These are phyloP conservation scores for Heliconius hermathena DNA, from an alignment of 1,140 invertebrate species.

Conservation along the genomic window DNA sequence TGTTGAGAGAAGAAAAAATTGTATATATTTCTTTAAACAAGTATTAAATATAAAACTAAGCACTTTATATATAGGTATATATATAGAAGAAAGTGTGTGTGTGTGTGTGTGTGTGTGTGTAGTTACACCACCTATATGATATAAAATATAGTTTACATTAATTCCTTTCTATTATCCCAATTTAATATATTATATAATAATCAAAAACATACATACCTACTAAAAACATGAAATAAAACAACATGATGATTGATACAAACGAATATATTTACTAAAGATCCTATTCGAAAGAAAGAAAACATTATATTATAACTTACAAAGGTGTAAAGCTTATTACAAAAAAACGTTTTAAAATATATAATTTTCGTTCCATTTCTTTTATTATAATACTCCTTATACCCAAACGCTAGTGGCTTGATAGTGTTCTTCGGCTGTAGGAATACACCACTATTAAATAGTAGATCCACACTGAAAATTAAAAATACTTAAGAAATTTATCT, in stretches of 20 bases:
- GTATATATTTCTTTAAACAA: too few relatives aligned
- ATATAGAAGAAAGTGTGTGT: too few relatives aligned
- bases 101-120: too few relatives aligned
- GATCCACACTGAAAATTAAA: slow-evolving; percentile 64
- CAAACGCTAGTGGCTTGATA: neutral
- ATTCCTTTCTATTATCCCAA: neutral
- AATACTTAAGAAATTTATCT: slow-evolving; percentile 33
- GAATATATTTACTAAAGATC: slow-evolving; percentile 4
- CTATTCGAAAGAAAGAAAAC: neutral
- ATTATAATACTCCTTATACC: slow-evolving; percentile 12
- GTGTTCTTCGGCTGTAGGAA: slow-evolving; percentile 53
- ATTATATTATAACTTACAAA: neutral
- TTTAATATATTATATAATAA: neutral
- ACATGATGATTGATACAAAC: neutral
- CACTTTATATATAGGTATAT: too few relatives aligned
- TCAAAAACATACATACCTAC: neutral
- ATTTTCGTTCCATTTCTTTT: slow-evolving; percentile 15
- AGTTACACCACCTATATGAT: too few relatives aligned
- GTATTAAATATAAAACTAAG: too few relatives aligned
- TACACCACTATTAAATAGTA: slow-evolving; percentile 68
- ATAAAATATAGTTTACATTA: neutral
- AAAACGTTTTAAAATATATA: neutral
- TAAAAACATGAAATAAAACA: neutral
- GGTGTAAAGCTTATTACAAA: slow-evolving; percentile 10
- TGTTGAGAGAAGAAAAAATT: too few relatives aligned